Conservation (phyloP, 2,797 vertebrate species). For the Myotis myotis region DNA sequence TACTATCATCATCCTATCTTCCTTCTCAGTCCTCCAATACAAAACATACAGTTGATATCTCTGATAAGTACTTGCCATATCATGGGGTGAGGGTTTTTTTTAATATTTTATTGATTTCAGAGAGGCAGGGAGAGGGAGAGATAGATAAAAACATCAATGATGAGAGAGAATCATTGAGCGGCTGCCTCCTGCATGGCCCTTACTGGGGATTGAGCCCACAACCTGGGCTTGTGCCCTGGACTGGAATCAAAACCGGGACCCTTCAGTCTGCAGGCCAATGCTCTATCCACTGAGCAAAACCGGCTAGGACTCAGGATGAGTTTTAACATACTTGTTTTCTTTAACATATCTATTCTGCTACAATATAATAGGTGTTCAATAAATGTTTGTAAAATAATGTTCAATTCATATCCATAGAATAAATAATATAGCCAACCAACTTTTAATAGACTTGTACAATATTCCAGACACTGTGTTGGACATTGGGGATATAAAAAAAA, state of each 20-base stretch:
- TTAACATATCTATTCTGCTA: neutral
- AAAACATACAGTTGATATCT: neutral
- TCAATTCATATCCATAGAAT: neutral
- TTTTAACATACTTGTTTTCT: neutral
- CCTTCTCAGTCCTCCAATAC: neutral
- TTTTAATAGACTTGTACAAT: conserved; percentile 24
- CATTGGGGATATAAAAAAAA: conserved; percentile 20
- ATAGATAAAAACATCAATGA: too few species aligned
- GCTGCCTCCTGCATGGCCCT: too few species aligned
- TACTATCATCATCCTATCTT: neutral
- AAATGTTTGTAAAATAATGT: neutral
- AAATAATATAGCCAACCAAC: neutral
- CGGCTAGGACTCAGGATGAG: neutral
- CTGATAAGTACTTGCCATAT: neutral
- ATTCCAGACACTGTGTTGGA: neutral
- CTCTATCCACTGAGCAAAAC: too few species aligned
- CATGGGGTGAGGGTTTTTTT: neutral
- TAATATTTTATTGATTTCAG: too few species aligned
- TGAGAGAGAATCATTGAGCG: too few species aligned
- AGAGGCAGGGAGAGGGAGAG: too few species aligned
- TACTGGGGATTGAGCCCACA: too few species aligned
- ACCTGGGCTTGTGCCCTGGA: too few species aligned
- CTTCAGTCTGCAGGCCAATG: too few species aligned
- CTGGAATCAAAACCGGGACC: too few species aligned
- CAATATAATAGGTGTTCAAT: neutral